Base-by-base conservation (phyloP, 2,797 vertebrate species). In the Trachurus trachurus region DNA sequence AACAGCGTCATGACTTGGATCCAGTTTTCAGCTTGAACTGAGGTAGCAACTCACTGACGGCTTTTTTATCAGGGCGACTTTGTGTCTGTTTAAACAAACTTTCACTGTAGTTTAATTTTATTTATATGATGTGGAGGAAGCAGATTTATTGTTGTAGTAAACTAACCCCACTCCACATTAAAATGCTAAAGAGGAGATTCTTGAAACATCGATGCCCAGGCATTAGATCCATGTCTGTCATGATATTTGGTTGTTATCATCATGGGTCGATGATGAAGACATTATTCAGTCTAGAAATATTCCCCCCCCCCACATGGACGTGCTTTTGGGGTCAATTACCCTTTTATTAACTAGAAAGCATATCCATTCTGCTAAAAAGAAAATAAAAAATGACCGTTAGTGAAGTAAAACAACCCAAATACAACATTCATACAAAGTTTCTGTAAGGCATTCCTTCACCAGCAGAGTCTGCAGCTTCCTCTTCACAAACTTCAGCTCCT, bases 401-500 rank as follows among this genome's bases (percentile, higher is more conserved):
- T 88, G 74, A 87, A 83, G 74, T 66, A 74, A 88, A 83, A 82
- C 7, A 9, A 84, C 76, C 82, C 54, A 66, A 76, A 87, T 68
- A 75, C n/a, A 74, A 94, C 87, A 90, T 91, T 90, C 84, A 71
- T 88, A 90, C 85, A 91, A 82, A 83, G 69, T 84, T 88, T 85
- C 67, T 84, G 87, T 95, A 95, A 95, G 95, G 95, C 95, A 92
- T 92, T 87, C 91, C 86, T 89, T 87, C 86, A 83, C 60, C 82
- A 81, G 86, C 82, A 54, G 76, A 53, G 71, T 81, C 60, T 68
- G 76, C 77, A 80, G 83, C 78, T 73, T 80, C 74, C n/a, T 80
- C 69, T 9, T 66, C 74, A 66, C 60, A 44, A 70, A 78, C 85
- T 62, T 21, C 76, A 58, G 58, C 79, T 70, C 72, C 45, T 45